A percentile compares a stretch with the other conserved stretches of the same genome.
Conservation (phyloP, 2,113 vertebrate genomes). For the Herpetotheres cachinnans region DNA sequence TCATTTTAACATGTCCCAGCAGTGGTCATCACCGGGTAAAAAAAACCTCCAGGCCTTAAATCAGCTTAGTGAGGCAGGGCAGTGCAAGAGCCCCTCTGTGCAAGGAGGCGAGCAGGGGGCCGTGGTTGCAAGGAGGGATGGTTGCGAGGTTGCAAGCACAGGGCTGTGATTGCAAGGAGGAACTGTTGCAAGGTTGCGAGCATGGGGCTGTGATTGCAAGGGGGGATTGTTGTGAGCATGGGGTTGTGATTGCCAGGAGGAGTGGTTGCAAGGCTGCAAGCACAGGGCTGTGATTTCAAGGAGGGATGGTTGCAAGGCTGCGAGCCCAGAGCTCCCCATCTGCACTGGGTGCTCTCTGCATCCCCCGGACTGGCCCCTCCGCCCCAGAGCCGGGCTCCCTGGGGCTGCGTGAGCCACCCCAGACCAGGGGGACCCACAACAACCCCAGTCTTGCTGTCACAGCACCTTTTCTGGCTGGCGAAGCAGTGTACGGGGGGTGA, state of each 20-base stretch:
- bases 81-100: not conserved
- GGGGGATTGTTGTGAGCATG: not conserved
- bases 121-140: not conserved
- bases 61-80: not conserved
- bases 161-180: not conserved
- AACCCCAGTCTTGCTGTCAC: not conserved
- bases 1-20: not conserved
- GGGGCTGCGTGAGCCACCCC: not conserved
- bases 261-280: too few species aligned
- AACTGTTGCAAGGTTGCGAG: accelerated
- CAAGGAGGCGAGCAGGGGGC: not conserved
- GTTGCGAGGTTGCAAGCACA: too few species aligned
- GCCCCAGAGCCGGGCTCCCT: accelerated
- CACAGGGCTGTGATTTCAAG: not conserved
- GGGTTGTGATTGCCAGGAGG: not conserved
- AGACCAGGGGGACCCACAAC: too few species aligned
- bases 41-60: not conserved
- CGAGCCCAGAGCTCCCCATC: not conserved
- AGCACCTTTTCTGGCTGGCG: not conserved
- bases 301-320: not conserved
- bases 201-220: not conserved
- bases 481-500: not conserved
- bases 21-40: not conserved
- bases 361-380: not conserved
- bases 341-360: too few species aligned